Base-by-base conservation (phyloP, 1,140 invertebrate genomes). In the Zeugodacus cucurbitae region DNA sequence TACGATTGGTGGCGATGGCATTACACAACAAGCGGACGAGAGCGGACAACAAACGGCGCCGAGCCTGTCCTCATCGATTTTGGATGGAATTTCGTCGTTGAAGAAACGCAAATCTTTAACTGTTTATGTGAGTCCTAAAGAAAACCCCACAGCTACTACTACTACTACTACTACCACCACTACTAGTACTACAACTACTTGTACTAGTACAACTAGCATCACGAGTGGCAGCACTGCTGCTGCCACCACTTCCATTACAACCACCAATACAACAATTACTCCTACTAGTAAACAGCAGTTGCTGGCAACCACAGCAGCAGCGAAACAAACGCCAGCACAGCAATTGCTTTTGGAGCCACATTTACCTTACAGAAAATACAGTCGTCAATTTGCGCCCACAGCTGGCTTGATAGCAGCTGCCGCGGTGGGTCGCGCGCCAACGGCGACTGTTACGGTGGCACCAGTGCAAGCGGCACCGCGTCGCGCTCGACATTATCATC, bases 91-190 rank as follows among this genome's bases (percentile, higher is more conserved):
- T 87, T 90, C 92, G 8, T 91, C 92, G 89, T 87, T 93, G 88
- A 93, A 93, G 90, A 93, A 93, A 89, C 92, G 92, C 74, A 93
- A 93, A 92, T 93, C 92, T 62, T 89, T 93, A 92, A 93, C 92
- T 91, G 92, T 93, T 88, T 93, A 93, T 93, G 92, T 93, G 92
- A 93, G 92, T 93, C 92, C 92, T 89, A 93, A 92, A 91, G 89
- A 90, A 89, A 48, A 41, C 78, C 44, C 89, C 90, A 22, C 90
- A 89, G 37, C 89, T 89, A n/a, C 89, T 88, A 62, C 90, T 88
- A 87, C 89, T 29, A 88, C 86, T 87, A 86, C 89, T 85, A 88
- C 57, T 57, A 54, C 78, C 29, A 22, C 88, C 26, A 54, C 62
- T 22, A 62, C 88, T 57, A 86, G n/a, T 78, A 70, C 48, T 78